Base-by-base conservation (phyloP, 53 echinoderm and acorn worm genomes). In the Zoroaster sp. region DNA sequence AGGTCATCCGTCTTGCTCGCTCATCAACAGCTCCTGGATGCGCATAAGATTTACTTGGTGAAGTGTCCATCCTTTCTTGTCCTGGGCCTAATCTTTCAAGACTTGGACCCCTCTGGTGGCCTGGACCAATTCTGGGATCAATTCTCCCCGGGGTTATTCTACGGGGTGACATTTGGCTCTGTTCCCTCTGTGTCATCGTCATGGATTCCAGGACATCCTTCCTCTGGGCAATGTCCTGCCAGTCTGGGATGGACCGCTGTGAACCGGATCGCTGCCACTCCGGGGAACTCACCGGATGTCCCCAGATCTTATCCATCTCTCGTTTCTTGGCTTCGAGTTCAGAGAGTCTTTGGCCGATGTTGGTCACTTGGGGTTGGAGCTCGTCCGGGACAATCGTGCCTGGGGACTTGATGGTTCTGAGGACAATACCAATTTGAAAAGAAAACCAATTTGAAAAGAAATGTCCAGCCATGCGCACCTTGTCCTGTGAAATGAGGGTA, bases 251-350 rank as follows among this genome's bases (percentile, higher is more conserved):
- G 43, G 89, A 66, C 11, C 89, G 66, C 21, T 75, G 46, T 21
- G 77, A 89, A 49, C 89, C 41, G 6, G 83, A 73, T 32, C 78
- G 35, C 18, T 88, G 75, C 72, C 75, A 73, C 36, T 63, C 87
- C 17, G 92, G 39, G 14, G 88, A 77, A 32, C 70, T 87, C 25
- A 88, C 67, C 4, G 91, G 92, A 59, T 78, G 41, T 21, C 95
- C 93, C 92, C 91, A 95, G 11, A 96, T 90, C 47, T 93, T 91
- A 39, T 96, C 96, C 88, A 96, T 77, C 89, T 96, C 95, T 59
- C 90, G 78, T 78, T 94, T 89, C 69, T 93, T 96, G 74, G 74
- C 90, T 13, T 89, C 91, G 23, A 96, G 89, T 44, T 93, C 92
- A 15, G 80, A 46, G 51, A 96, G 69, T 49, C 88, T 95, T 40